These are phyloP conservation scores for Endotricha flammealis DNA, from an alignment of 2,888 invertebrate species.

Conservation along the genomic window DNA sequence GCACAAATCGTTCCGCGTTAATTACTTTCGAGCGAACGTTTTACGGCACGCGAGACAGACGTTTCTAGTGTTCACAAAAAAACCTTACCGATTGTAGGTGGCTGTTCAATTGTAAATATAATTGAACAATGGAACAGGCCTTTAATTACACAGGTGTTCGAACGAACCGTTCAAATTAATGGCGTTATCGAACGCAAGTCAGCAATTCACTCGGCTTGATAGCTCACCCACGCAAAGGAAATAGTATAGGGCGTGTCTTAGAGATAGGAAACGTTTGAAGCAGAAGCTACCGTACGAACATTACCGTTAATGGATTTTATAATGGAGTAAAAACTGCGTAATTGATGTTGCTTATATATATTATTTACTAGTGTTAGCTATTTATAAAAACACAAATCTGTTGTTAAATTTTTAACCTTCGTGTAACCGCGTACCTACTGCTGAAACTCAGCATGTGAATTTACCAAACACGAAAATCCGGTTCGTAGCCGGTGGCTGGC, in stretches of 20 bases:
- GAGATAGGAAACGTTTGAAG: constrained; percentile 4
- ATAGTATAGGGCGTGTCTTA: constrained; percentile 18
- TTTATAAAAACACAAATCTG: background rate
- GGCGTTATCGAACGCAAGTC: constrained; percentile 37
- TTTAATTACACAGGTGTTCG: constrained; percentile 44
- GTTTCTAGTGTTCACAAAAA: constrained; percentile 39
- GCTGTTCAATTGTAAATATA: constrained; percentile 49
- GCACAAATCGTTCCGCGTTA: constrained; percentile 51
- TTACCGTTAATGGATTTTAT: background rate
- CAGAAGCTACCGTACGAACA: constrained; percentile 5
- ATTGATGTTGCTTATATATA: no score
- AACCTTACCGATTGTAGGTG: constrained; percentile 36
- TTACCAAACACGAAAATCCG: constrained; percentile 26
- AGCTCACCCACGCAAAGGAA: constrained; percentile 22
- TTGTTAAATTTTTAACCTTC: constrained; percentile 4
- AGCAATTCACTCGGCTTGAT: constrained; percentile 16
- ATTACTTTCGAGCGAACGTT: constrained; percentile 44
- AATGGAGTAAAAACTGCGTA: background rate
- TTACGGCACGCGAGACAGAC: constrained; percentile 48
- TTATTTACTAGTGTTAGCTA: background rate
- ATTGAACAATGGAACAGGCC: constrained; percentile 40
- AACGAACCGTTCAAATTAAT: constrained; percentile 43
- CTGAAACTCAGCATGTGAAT: constrained; percentile 20
- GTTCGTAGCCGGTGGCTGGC: constrained; percentile 18
- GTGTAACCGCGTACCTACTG: constrained; percentile 10